phyloP scores from a whole-genome alignment of 2,888 invertebrate genomes.

The Corbicula japonica region DNA sequence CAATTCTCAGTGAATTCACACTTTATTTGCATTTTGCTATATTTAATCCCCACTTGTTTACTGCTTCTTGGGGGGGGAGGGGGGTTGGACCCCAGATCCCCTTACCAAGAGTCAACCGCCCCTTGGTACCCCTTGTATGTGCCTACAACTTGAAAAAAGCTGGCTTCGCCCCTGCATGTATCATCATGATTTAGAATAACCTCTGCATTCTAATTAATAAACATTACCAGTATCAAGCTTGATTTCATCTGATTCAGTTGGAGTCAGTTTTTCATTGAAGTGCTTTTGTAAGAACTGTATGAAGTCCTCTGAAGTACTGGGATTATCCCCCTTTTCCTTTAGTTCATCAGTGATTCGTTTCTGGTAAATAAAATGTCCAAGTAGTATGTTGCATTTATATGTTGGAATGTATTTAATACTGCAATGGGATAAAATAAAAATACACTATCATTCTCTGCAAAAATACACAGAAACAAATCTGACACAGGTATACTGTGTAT shows the following conservation, averaged over 20 bases:
- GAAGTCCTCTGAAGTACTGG: slow-evolving; percentile 66
- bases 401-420: slow-evolving; percentile 1
- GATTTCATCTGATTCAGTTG: slow-evolving; percentile 76
- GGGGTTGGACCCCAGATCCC: no score
- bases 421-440: not conserved
- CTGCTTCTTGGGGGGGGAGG: no score
- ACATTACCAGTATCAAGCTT: slow-evolving; percentile 69
- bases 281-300: slow-evolving; percentile 61
- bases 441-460: no score
- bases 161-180: no score
- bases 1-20: no score
- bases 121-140: no score
- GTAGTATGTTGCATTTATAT: not conserved
- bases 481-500: no score
- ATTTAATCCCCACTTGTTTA: no score
- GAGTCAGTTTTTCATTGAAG: slow-evolving; percentile 72
- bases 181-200: not conserved
- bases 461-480: no score
- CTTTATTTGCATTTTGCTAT: no score
- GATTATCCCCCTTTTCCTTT: slow-evolving; percentile 61
- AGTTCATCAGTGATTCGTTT: slow-evolving; percentile 74
- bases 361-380: slow-evolving; percentile 22
- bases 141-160: no score
- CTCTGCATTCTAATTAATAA: not conserved
- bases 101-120: no score